A percentile compares a stretch with the other conserved stretches of the same genome.
Evolutionary conservation across 2,888 invertebrate species (phyloP).

Genomic region (Agriopis leucophaearia): DNA sequence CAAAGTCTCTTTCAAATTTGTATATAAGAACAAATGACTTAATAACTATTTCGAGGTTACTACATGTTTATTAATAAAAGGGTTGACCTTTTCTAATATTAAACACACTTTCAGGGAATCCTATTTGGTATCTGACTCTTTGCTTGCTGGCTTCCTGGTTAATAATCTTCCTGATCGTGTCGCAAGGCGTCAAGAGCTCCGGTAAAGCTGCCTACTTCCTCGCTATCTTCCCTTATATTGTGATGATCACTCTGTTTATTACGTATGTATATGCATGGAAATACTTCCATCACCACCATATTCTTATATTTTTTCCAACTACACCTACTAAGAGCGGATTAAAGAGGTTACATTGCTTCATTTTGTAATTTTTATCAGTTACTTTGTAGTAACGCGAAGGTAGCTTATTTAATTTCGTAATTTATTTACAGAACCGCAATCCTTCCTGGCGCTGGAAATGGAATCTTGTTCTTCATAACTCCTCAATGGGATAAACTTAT

Average conservation of each 20-base stretch:
- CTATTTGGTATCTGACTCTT: constrained; percentile 89
- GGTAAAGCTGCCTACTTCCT: constrained; percentile 95
- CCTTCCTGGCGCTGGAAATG: constrained; percentile 88
- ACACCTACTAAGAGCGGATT: background rate
- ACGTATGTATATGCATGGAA: constrained; percentile 62
- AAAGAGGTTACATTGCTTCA: background rate
- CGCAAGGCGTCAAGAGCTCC: constrained; percentile 91
- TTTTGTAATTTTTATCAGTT: background rate
- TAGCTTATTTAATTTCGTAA: background rate
- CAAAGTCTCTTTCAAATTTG: too few species aligned
- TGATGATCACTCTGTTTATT: constrained; percentile 91
- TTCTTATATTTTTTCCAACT: background rate
- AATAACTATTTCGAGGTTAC: too few species aligned
- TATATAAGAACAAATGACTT: too few species aligned
- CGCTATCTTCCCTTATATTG: constrained; percentile 94
- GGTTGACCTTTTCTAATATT: background rate
- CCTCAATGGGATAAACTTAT: constrained; percentile 92
- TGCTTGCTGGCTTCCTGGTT: constrained; percentile 90
- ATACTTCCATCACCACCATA: background rate
- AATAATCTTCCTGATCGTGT: constrained; percentile 89
- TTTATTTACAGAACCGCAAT: constrained; percentile 80
- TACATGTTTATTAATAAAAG: too few species aligned
- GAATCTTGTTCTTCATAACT: constrained; percentile 92
- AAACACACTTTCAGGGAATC: constrained; percentile 72
- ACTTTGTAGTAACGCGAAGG: background rate